phyloP scores from a whole-genome alignment of 2,888 invertebrate species.

The Ernsta delagoae region DNA sequence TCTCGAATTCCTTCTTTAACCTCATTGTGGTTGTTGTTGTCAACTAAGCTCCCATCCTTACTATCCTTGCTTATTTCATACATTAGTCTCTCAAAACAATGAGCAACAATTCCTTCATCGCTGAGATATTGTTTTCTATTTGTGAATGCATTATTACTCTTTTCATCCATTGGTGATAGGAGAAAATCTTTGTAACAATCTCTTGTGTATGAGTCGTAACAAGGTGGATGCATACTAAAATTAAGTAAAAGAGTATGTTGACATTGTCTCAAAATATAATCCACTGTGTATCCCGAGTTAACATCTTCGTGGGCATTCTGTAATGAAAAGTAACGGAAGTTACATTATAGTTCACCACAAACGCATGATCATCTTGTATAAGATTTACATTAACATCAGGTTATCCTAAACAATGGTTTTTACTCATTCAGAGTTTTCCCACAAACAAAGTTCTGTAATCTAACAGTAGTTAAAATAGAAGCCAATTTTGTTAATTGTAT shows the following conservation, averaged over 20 bases:
- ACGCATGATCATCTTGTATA: too few species aligned
- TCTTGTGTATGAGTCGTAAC: constrained; percentile 57
- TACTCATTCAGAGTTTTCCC: too few species aligned
- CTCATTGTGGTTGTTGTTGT: constrained; percentile 65
- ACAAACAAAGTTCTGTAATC: too few species aligned
- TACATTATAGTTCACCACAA: too few species aligned
- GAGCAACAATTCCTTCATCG: constrained; percentile 68
- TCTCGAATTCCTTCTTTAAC: constrained; percentile 66
- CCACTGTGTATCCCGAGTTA: constrained; percentile 54
- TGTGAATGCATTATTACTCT: constrained; percentile 61
- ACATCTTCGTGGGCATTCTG: constrained; percentile 77
- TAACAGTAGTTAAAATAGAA: too few species aligned
- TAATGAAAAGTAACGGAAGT: constrained; percentile 45
- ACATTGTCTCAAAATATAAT: constrained; percentile 64
- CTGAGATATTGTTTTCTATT: constrained; percentile 61
- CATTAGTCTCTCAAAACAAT: constrained; percentile 71
- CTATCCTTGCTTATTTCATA: constrained; percentile 66
- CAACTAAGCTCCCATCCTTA: constrained; percentile 64
- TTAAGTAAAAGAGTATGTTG: constrained; percentile 64
- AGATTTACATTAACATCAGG: too few species aligned
- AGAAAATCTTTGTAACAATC: constrained; percentile 68
- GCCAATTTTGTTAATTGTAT: too few species aligned
- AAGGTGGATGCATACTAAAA: constrained; percentile 72
- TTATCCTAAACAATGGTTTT: too few species aligned
- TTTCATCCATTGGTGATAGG: constrained; percentile 61